phyloP scores from a whole-genome alignment of 2,113 vertebrate species.

The Solea senegalensis region DNA sequence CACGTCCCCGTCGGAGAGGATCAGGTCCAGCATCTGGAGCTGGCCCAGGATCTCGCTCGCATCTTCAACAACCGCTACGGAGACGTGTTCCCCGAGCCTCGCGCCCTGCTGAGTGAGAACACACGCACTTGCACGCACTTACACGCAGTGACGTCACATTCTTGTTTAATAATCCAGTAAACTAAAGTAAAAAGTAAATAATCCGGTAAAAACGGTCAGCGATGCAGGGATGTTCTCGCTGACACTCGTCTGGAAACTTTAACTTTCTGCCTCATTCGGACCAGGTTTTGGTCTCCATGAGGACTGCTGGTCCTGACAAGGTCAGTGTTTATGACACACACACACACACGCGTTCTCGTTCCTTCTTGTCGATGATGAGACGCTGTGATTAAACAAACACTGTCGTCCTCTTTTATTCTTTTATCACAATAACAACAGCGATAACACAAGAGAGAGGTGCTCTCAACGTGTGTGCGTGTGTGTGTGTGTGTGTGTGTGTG shows the following conservation, averaged over 20 bases:
- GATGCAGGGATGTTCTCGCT: too few species aligned
- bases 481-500: too few species aligned
- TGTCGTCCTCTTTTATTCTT: slow-evolving; percentile 46
- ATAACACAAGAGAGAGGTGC: too few species aligned
- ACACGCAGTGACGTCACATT: background rate
- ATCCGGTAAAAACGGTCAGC: too few species aligned
- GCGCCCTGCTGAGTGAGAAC: slow-evolving; percentile 78
- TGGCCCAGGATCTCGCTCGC: slow-evolving; percentile 90
- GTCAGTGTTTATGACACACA: background rate
- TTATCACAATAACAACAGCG: slow-evolving; percentile 51
- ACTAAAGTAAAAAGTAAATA: too few species aligned
- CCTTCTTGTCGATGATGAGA: slow-evolving; percentile 58
- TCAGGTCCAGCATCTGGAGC: slow-evolving; percentile 94
- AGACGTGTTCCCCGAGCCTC: slow-evolving; percentile 88
- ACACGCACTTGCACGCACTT: background rate
- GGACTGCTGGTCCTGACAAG: too few species aligned
- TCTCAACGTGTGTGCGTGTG: too few species aligned
- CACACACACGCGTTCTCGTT: slow-evolving; percentile 28
- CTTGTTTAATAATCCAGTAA: too few species aligned
- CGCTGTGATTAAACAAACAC: slow-evolving; percentile 76
- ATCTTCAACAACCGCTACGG: slow-evolving; percentile 92
- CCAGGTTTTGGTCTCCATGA: too few species aligned
- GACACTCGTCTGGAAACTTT: too few species aligned
- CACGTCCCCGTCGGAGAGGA: slow-evolving; percentile 95
- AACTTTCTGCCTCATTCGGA: too few species aligned